Evolutionary conservation across 2,888 invertebrate genomes (phyloP).

Genomic region (Drosophila maculinotata): DNA sequence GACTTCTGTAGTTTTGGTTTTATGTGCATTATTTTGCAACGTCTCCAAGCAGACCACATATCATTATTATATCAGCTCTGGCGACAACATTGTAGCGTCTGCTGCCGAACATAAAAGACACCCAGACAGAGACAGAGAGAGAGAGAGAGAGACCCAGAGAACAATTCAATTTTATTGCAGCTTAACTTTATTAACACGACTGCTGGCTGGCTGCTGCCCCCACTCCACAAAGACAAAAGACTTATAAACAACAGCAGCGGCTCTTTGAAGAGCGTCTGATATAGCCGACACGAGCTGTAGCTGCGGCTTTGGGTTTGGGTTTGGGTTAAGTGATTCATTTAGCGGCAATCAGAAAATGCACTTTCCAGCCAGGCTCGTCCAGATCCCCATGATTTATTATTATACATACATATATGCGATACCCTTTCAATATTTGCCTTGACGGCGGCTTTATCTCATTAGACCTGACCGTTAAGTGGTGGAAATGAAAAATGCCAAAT

Average conservation of each 20-base stretch:
- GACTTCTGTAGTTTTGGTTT: no score
- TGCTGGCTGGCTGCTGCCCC: background rate
- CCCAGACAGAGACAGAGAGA: no score
- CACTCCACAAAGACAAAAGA: constrained; percentile 56
- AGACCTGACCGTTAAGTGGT: constrained; percentile 67
- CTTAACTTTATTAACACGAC: constrained; percentile 76
- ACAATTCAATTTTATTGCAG: constrained; percentile 81
- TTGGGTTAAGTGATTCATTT: constrained; percentile 78
- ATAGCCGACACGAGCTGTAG: constrained; percentile 67
- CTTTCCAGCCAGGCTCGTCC: constrained; percentile 58
- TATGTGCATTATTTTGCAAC: background rate
- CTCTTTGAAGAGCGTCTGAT: constrained; percentile 77
- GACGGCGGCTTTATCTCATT: constrained; percentile 76
- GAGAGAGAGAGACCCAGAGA: constrained; percentile 13
- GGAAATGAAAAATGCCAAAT: constrained; percentile 63
- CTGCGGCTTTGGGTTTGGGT: constrained; percentile 17
- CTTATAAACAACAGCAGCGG: constrained; percentile 43
- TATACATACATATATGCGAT: constrained; percentile 22
- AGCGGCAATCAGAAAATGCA: constrained; percentile 81
- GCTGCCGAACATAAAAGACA: constrained; percentile 36
- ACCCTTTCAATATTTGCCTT: constrained; percentile 59
- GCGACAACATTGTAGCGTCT: constrained; percentile 61
- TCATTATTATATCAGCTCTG: constrained; percentile 33
- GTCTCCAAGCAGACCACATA: constrained; percentile 28
- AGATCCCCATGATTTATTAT: constrained; percentile 73